Evolutionary conservation across 2,113 vertebrate species (phyloP).

Genomic region (Phasianus colchicus): DNA sequence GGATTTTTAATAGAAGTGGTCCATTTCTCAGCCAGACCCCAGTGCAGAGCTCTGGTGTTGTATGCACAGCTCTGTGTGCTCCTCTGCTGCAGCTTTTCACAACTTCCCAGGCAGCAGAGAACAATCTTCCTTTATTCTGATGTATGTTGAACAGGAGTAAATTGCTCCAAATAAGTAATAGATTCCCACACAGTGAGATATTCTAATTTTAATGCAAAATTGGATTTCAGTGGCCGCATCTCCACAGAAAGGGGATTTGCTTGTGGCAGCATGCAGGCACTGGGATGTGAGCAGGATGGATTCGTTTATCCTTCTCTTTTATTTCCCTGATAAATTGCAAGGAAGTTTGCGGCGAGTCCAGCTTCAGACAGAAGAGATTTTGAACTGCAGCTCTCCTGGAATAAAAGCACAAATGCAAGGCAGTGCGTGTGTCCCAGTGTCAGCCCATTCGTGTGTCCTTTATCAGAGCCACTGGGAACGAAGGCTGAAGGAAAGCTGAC

Average conservation of each 20-base stretch:
- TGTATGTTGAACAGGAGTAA: neutral
- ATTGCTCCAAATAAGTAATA: neutral
- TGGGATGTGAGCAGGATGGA: neutral
- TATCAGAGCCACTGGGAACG: neutral
- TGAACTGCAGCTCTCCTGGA: neutral
- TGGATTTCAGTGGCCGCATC: neutral
- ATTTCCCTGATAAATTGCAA: neutral
- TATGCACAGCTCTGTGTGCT: neutral
- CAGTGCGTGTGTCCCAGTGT: fast-evolving
- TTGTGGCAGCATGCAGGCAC: neutral
- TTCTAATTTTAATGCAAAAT: neutral
- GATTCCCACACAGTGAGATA: neutral
- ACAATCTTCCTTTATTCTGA: neutral
- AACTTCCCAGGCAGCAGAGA: neutral
- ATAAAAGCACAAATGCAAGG: neutral
- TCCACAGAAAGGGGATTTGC: neutral
- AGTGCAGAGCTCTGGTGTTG: neutral
- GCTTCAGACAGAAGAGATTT: neutral
- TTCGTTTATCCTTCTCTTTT: neutral
- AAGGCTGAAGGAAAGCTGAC: fast-evolving
- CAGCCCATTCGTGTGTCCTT: neutral
- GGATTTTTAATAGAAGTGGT: neutral
- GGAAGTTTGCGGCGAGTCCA: neutral
- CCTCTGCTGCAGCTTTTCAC: neutral
- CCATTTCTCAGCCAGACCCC: neutral